These are phyloP conservation scores for Clusia tigrina DNA, from an alignment of 2,888 invertebrate species.

Conservation along the genomic window DNA sequence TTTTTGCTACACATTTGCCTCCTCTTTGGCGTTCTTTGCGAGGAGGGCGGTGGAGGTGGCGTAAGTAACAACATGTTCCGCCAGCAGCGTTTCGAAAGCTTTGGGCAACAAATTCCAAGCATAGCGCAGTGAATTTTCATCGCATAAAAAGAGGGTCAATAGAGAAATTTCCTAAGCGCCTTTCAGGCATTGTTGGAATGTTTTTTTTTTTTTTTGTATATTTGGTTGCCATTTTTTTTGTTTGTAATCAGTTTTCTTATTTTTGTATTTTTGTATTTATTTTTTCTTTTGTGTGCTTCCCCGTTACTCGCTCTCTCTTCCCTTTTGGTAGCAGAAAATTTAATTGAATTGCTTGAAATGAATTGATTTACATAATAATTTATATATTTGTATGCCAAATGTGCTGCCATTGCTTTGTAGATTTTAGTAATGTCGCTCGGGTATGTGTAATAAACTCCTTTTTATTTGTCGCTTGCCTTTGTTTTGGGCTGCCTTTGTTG, in stretches of 20 bases:
- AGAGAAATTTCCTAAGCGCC: neutral
- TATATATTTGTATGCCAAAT: constrained; percentile 30
- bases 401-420: constrained; percentile 13
- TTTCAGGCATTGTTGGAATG: constrained; percentile 5
- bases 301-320: too few relatives aligned
- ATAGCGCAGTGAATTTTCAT: neutral
- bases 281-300: neutral
- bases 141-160: constrained; percentile 1
- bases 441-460: constrained; percentile 3
- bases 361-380: constrained; percentile 42
- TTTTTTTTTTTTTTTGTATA: too few relatives aligned
- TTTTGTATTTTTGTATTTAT: constrained; percentile 7
- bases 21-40: neutral
- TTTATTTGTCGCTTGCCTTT: too few relatives aligned
- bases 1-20: too few relatives aligned
- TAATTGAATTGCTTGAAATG: constrained; percentile 50
- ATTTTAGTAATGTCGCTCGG: neutral
- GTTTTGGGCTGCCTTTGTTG: too few relatives aligned
- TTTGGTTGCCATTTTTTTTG: neutral
- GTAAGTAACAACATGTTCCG: neutral
- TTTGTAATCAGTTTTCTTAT: neutral
- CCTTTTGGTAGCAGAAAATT: constrained; percentile 42
- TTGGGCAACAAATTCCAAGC: neutral
- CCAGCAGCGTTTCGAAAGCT: neutral
- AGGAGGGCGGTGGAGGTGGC: neutral